A percentile compares a stretch with the other conserved stretches of the same genome.
Conservation (phyloP, 2,888 invertebrate genomes). For the Pantelozetes paolii region DNA sequence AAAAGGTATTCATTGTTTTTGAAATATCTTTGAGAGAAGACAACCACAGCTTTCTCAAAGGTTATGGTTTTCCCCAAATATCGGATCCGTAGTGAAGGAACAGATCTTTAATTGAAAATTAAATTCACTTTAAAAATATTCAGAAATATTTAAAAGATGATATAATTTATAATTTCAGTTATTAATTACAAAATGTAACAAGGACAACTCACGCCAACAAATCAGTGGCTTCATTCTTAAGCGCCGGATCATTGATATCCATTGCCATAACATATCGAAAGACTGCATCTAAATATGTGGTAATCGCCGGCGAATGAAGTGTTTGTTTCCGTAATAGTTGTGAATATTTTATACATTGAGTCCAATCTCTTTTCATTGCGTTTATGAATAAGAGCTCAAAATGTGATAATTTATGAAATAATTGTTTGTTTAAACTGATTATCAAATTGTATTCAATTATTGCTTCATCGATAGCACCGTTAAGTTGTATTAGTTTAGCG, state of each 20-base stretch:
- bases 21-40: constrained; percentile 35
- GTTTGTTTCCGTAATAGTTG: constrained; percentile 36
- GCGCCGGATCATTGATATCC: constrained; percentile 4
- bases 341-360: constrained; percentile 36
- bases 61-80: constrained; percentile 41
- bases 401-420: constrained; percentile 39
- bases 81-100: constrained; percentile 35
- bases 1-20: constrained; percentile 26
- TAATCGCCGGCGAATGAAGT: constrained; percentile 39
- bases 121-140: background rate
- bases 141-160: background rate
- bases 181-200: background rate
- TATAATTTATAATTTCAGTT: background rate
- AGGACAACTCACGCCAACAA: constrained; percentile 3
- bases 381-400: constrained; percentile 36
- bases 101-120: background rate
- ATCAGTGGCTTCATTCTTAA: constrained; percentile 19
- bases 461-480: constrained; percentile 3
- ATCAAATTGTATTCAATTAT: constrained; percentile 23
- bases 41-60: constrained; percentile 39
- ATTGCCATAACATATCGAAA: constrained; percentile 34
- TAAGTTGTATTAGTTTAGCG: constrained; percentile 33
- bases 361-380: constrained; percentile 39
- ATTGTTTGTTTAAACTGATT: constrained; percentile 25
- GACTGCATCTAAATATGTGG: constrained; percentile 36